Evolutionary conservation across 2,113 vertebrate genomes (phyloP).

Genomic region (Amblyornis subalaris): DNA sequence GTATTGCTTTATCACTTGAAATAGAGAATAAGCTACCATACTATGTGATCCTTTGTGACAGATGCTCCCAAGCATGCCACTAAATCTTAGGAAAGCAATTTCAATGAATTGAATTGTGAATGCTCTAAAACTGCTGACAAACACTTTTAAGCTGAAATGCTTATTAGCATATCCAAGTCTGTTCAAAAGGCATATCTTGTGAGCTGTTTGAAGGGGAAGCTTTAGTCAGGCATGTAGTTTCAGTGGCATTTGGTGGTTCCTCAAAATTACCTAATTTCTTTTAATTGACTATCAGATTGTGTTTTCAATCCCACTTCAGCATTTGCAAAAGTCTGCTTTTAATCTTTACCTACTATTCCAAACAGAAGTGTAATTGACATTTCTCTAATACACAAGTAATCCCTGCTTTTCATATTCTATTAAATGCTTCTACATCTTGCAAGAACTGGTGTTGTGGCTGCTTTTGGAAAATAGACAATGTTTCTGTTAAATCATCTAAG

Average conservation of each 20-base stretch:
- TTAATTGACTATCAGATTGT: constrained; percentile 39
- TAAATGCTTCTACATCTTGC: constrained; percentile 30
- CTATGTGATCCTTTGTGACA: neutral
- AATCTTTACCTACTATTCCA: constrained; percentile 31
- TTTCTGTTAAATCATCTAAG: neutral
- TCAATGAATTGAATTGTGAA: constrained; percentile 32
- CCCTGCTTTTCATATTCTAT: constrained; percentile 24
- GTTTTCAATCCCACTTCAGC: neutral
- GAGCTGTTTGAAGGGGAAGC: constrained; percentile 13
- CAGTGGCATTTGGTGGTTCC: neutral
- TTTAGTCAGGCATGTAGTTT: constrained; percentile 12
- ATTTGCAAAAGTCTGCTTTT: constrained; percentile 22
- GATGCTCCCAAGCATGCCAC: neutral
- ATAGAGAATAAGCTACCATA: neutral
- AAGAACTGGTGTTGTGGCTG: constrained; percentile 10
- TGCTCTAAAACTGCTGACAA: constrained; percentile 61
- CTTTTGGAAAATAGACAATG: neutral
- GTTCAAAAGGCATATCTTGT: constrained; percentile 38
- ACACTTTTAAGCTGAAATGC: constrained; percentile 26
- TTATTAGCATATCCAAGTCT: constrained; percentile 43
- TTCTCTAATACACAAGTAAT: constrained; percentile 21
- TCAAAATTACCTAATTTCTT: constrained; percentile 41
- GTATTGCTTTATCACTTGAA: constrained; percentile 9
- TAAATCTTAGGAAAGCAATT: constrained; percentile 36
- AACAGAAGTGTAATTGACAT: constrained; percentile 19